Evolutionary conservation across 1,140 invertebrate species (phyloP).

Genomic region (Diploscapter pachys): DNA sequence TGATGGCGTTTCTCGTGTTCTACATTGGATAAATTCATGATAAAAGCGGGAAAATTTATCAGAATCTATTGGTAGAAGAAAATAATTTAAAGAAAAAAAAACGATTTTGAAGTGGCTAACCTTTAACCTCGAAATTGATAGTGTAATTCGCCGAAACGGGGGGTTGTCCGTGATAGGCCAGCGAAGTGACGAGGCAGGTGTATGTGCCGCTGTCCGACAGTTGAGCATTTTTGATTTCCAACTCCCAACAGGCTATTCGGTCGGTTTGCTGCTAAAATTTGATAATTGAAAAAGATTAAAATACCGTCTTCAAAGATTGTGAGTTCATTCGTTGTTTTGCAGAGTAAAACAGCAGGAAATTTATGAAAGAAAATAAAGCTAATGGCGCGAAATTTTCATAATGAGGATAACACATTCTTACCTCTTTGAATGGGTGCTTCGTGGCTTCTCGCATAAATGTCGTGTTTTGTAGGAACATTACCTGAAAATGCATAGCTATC

Average conservation of each 20-base stretch:
- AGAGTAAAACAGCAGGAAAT: too few relatives aligned
- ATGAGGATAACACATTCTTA: constrained; percentile 8
- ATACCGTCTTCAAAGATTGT: too few relatives aligned
- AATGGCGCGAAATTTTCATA: too few relatives aligned
- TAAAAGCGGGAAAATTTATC: not conserved
- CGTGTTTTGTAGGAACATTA: constrained; percentile 53
- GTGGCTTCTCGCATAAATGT: constrained; percentile 46
- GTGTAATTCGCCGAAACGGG: constrained; percentile 42
- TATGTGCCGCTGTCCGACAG: constrained; percentile 42
- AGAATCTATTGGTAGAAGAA: constrained; percentile 3
- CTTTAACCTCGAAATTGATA: constrained; percentile 54
- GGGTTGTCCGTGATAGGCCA: constrained; percentile 22
- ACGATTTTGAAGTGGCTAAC: constrained; percentile 35
- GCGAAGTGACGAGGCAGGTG: constrained; percentile 48
- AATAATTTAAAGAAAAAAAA: constrained; percentile 10
- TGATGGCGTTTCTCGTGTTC: too few relatives aligned
- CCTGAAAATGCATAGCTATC: constrained; percentile 18
- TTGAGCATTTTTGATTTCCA: constrained; percentile 43
- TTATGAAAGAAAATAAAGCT: too few relatives aligned
- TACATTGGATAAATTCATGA: too few relatives aligned
- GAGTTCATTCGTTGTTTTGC: too few relatives aligned
- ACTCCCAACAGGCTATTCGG: constrained; percentile 34
- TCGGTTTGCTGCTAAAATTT: too few relatives aligned
- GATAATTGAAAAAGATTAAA: too few relatives aligned
- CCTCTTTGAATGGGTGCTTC: constrained; percentile 37